These are phyloP conservation scores for Hermetia illucens DNA, from an alignment of 1,140 invertebrate species.

Conservation along the genomic window DNA sequence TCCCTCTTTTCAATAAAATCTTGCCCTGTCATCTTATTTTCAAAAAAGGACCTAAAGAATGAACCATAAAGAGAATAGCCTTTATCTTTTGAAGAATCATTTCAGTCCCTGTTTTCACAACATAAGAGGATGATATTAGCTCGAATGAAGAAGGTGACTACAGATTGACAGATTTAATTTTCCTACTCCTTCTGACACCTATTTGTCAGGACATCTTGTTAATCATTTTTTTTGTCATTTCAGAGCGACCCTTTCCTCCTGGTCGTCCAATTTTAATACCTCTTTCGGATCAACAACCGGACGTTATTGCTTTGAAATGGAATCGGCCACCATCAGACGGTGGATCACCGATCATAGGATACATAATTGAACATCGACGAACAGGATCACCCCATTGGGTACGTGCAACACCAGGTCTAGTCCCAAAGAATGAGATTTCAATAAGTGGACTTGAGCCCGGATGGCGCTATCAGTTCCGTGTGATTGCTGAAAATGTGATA, in stretches of 20 bases:
- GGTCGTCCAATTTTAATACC: conserved; percentile 61
- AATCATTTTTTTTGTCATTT: conserved; percentile 13
- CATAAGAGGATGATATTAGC: not conserved
- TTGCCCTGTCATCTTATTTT: no score
- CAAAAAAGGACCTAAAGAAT: no score
- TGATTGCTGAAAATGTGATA: conserved; percentile 72
- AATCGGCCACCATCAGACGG: conserved; percentile 66
- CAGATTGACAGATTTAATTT: not conserved
- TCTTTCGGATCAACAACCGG: conserved; percentile 52
- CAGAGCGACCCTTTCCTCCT: conserved; percentile 60
- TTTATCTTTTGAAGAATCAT: no score
- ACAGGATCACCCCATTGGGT: conserved; percentile 64
- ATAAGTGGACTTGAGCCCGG: conserved; percentile 68
- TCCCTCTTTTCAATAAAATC: no score
- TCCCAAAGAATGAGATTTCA: conserved; percentile 52
- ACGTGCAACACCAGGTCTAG: conserved; percentile 51
- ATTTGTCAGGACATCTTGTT: not conserved
- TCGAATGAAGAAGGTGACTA: not conserved
- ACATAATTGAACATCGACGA: conserved; percentile 64
- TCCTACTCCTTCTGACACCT: conserved; percentile 1
- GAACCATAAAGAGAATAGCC: no score
- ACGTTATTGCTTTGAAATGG: conserved; percentile 81
- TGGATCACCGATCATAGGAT: conserved; percentile 76
- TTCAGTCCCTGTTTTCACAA: not conserved
- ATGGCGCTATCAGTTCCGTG: conserved; percentile 77